These are phyloP conservation scores for Clamator glandarius DNA, from an alignment of 2,797 vertebrate species.

Conservation along the genomic window DNA sequence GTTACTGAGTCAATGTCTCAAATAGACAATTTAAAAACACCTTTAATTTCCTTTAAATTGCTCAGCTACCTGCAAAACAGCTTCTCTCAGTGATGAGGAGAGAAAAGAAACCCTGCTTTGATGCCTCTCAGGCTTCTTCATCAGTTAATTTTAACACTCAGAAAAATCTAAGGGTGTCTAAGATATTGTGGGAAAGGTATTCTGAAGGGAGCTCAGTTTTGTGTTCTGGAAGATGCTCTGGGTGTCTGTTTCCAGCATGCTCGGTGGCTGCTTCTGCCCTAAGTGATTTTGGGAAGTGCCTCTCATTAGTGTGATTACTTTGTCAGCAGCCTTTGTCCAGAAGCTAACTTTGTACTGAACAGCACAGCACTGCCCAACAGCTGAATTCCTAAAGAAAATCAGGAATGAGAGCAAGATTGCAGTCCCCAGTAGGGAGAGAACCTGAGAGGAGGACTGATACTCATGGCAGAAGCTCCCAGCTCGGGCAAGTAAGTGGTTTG, in stretches of 20 bases:
- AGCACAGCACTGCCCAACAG: neutral
- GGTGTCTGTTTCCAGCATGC: neutral
- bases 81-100: neutral
- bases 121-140: neutral
- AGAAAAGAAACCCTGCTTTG: neutral
- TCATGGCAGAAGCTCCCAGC: neutral
- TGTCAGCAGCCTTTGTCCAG: neutral
- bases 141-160: constrained; percentile 17
- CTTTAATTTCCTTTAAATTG: constrained; percentile 40
- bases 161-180: constrained; percentile 15
- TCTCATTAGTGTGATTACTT: neutral
- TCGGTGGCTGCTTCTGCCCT: neutral
- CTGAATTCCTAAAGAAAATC: neutral
- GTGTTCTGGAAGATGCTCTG: neutral
- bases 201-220: neutral
- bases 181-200: neutral
- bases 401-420: neutral
- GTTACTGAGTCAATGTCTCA: constrained; percentile 54
- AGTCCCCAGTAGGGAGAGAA: neutral
- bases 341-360: neutral
- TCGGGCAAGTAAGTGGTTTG: no score
- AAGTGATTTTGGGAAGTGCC: neutral
- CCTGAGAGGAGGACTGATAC: neutral
- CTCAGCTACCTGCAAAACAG: constrained; percentile 40
- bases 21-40: constrained; percentile 45